A percentile compares a stretch with the other conserved stretches of the same genome.
Evolutionary conservation across 2,797 vertebrate species (phyloP).

Genomic region (Carcharodon carcharias): DNA sequence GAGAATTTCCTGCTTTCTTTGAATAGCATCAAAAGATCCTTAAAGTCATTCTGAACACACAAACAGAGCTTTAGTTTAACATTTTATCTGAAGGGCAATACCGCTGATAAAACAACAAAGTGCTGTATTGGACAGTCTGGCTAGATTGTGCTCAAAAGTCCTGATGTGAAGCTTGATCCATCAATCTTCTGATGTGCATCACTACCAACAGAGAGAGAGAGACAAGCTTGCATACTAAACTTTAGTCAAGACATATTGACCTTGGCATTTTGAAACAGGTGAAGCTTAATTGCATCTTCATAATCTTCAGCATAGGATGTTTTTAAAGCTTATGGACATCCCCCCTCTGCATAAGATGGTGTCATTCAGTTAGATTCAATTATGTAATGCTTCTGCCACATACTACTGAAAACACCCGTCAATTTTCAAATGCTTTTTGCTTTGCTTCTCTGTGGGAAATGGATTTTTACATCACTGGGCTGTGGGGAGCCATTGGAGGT

Average conservation of each 20-base stretch:
- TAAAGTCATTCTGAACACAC: neutral
- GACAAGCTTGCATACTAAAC: neutral
- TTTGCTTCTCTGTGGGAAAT: neutral
- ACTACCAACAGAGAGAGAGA: neutral
- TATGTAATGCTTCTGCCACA: neutral
- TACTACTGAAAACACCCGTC: neutral
- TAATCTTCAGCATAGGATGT: neutral
- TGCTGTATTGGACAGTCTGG: neutral
- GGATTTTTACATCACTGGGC: neutral
- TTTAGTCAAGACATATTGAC: neutral
- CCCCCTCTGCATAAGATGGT: neutral
- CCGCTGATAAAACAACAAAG: neutral
- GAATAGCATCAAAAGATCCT: neutral
- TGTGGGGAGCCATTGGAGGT: neutral
- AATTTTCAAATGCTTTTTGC: neutral
- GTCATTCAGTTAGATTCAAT: neutral
- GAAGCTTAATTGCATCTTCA: neutral
- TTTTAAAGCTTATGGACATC: neutral
- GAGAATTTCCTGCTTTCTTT: neutral
- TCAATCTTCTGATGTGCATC: neutral
- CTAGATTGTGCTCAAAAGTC: neutral
- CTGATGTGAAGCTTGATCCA: neutral
- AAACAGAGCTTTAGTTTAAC: neutral
- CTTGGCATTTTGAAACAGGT: neutral
- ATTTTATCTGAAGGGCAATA: neutral